Base-by-base conservation (phyloP, 2,797 vertebrate species). In the Enteromius fasciolatus region DNA sequence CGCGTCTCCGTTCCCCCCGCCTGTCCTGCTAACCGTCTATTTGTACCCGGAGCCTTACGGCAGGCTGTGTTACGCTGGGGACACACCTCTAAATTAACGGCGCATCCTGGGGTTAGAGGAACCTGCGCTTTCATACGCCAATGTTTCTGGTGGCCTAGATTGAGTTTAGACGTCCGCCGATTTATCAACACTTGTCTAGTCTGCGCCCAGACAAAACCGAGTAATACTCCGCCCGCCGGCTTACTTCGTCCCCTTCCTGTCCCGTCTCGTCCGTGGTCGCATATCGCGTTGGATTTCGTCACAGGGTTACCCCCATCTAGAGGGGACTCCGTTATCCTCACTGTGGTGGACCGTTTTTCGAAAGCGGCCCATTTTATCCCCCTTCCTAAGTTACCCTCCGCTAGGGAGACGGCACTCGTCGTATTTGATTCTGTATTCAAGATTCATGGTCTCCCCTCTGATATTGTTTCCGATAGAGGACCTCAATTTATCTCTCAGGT, bases 241-340 rank as follows among this genome's bases (percentile, higher is more conserved):
- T 1, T 20, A 4, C 17, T 36, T 17, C 1, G 1, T 0, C 31
- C 31, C 4, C 61, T 64, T 1, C 7, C 12, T 3, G 18, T 17
- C 4, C 14, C 7, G 0, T 18, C 15, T 17, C 1, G 2, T 3
- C 15, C 3, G 0, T 18, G 6, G 6, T 18, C 28, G 1, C 61
- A 33, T 8, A 33, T 18, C 0, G 15, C 28, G 1, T 1, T 31
- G 1, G 61, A 63, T 17, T 61, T 6, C 12, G 0, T 61, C 1
- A 17, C 1, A 1, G 15, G 6, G 4, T 7, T 64, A 8, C 61
- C 28, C 3, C 6, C 61, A 2, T 64, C 61, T 0, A 0, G 0
- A 0, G 17, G 17, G 1, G 36, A 39, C 5, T 5, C 0, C 0
- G 17, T 66, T 1, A 36, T 66, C 2, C 25, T 64, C 0, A 18